Base-by-base conservation (phyloP, 2,797 vertebrate species). In the Hemitrygon akajei region DNA sequence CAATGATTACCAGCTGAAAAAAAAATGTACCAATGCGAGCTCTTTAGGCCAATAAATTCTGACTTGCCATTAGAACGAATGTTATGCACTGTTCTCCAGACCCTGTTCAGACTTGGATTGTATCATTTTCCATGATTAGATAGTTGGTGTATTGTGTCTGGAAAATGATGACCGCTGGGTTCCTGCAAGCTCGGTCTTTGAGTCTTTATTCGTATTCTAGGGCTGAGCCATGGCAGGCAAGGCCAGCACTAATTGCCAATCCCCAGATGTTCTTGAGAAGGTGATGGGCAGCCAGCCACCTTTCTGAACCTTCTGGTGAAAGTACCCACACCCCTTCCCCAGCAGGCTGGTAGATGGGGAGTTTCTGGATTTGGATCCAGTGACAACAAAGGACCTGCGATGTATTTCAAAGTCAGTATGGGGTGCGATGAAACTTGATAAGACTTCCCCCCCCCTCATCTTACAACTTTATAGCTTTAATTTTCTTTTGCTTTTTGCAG, bases 81-180 rank as follows among this genome's bases (percentile, higher is more conserved):
- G 94, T 95, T 95, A 95, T 94, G 94, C 94, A 96, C 96, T 95
- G 95, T 96, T 96, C 95, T 96, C 93, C 95, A 94, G 95, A 95
- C 95, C 47, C 47, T 95, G 95, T 84, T 94, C 95, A 92, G 93
- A 95, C 95, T 95, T 94, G 95, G 94, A 96, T 96, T 94, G 94
- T 94, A 93, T 95, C 95, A 91, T 95, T 94, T 94, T 94, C 94
- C 40, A 75, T 60, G 94, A 5, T 58, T 27, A 60, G 30, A 87
- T 30, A 5, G 34, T 9, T 66, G 96, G 93, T 96, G 96, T 95
- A 95, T 95, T 95, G 94, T 93, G 94, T 96, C 95, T 95, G 94
- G 94, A 96, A 96, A 96, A 96, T 95, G 96, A 96, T 96, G 97
- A 96, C 96, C 96, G 95, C 95, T 95, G 97, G 95, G 95, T 95